phyloP scores from a whole-genome alignment of 2,888 invertebrate species.

The Stegana nigrithorax region DNA sequence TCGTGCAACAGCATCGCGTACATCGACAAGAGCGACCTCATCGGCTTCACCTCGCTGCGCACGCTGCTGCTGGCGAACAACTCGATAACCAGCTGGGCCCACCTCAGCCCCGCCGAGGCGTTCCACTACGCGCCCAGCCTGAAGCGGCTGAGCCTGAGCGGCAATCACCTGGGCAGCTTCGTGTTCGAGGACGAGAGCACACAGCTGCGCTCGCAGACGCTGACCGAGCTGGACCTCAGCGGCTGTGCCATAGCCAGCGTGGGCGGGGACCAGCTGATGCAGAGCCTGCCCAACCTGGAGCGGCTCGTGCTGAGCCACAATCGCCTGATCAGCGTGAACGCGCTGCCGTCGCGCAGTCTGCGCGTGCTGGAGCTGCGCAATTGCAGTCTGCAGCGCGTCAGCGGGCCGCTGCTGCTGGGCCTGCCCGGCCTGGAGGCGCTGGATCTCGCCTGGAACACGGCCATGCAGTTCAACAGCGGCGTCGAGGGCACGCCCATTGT shows the following conservation, averaged over 20 bases:
- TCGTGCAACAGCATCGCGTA: conserved; percentile 71
- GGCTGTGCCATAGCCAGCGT: conserved; percentile 74
- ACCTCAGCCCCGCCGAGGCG: conserved; percentile 71
- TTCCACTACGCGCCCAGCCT: conserved; percentile 71
- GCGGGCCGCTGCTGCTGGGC: conserved; percentile 71
- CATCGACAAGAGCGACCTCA: conserved; percentile 69
- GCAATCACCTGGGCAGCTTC: conserved; percentile 73
- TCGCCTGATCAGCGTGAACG: conserved; percentile 69
- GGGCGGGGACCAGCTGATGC: conserved; percentile 66
- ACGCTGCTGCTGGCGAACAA: conserved; percentile 76
- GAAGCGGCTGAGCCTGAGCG: conserved; percentile 74
- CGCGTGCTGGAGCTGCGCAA: conserved; percentile 73
- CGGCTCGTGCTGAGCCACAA: conserved; percentile 72
- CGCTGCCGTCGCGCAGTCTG: conserved; percentile 70
- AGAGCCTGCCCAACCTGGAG: conserved; percentile 71
- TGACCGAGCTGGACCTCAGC: conserved; percentile 73
- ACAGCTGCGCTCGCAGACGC: conserved; percentile 72
- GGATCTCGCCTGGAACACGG: conserved; percentile 74
- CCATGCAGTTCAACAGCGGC: conserved; percentile 67
- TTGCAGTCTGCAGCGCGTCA: conserved; percentile 71
- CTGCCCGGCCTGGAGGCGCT: conserved; percentile 74
- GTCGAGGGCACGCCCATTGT: conserved; percentile 66
- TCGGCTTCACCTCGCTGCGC: conserved; percentile 72
- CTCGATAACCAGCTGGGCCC: conserved; percentile 72
- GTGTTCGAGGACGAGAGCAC: conserved; percentile 70